Base-by-base conservation (phyloP, 1,140 invertebrate genomes). In the Oppia nitens region DNA sequence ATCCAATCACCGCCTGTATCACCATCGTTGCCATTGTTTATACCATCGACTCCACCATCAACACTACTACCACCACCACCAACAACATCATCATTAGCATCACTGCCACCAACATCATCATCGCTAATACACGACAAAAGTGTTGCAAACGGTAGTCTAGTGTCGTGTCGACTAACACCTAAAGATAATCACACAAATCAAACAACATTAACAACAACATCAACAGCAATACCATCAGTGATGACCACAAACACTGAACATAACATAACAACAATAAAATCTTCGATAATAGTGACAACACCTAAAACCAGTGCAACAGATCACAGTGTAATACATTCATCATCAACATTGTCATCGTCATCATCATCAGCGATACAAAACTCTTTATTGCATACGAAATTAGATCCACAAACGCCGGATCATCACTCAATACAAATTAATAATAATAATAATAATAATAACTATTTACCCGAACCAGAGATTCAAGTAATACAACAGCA, bases 71-170 rank as follows among this genome's bases (percentile, higher is more conserved):
- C 47, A 60, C 4, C 61, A 61, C 51, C 29, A 64, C 9, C 64
- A 64, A 60, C 61, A n/a, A n/a, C 60, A 2, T 27, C 53, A 14
- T 48, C 62, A 63, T 29, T 61, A 60, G 24, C 11, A 51, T 26
- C 63, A 61, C 21, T 55, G 62, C 47, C 61, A 67, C 54, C 47
- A 60, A 9, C 61, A 61, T 51, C 29, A 64, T 11, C 64, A 64
- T 60, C 61, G 65, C 53, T 62, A 61, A 47, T 61, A 64, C 48
- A 25, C 32, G 47, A 47, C 21, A n/a, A 28, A 52, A 20, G 20
- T 32, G 23, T 52, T 40, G n/a, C 49, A 23, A 48, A 45, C 21
- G 47, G 28, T 29, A 24, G 21, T 3, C 11, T 27, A 58, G n/a
- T 23, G n/a, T n/a, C n/a, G n/a, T n/a, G 2, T 27, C 40, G 28